These are phyloP conservation scores for Halocaridina rubra DNA, from an alignment of 2,888 invertebrate species.

Conservation along the genomic window DNA sequence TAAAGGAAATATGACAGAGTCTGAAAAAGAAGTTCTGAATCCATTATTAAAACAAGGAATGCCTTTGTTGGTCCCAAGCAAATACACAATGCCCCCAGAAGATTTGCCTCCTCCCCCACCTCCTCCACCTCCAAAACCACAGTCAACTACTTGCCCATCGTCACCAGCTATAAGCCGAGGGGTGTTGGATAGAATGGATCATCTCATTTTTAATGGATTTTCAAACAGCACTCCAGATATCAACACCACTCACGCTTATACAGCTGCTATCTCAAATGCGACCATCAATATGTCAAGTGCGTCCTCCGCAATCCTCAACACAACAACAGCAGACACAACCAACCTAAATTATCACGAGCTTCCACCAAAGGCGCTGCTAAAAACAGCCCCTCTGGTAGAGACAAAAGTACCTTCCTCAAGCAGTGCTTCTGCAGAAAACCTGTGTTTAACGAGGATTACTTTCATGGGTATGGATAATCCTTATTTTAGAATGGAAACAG, in stretches of 20 bases:
- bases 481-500: conserved; percentile 45
- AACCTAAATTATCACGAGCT: no score
- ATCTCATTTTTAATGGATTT: conserved; percentile 17
- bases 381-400: background rate
- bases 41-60: conserved; percentile 21
- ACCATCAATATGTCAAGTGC: background rate
- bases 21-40: conserved; percentile 6
- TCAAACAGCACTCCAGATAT: conserved; percentile 28
- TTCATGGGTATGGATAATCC: conserved; percentile 53
- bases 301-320: background rate
- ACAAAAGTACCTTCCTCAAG: background rate
- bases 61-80: background rate
- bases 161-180: background rate
- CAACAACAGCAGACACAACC: background rate
- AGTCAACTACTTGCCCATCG: background rate
- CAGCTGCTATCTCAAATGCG: background rate
- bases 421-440: conserved; percentile 20
- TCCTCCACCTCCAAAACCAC: background rate
- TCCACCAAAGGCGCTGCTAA: background rate
- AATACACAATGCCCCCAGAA: background rate
- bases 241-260: background rate
- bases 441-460: conserved; percentile 47
- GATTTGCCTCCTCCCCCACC: background rate
- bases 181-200: conserved; percentile 39
- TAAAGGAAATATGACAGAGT: background rate